Percentiles rank a stretch among this genome's conserved stretches.
Evolutionary conservation across 2,797 vertebrate genomes (phyloP).

Genomic region (Carapus acus): DNA sequence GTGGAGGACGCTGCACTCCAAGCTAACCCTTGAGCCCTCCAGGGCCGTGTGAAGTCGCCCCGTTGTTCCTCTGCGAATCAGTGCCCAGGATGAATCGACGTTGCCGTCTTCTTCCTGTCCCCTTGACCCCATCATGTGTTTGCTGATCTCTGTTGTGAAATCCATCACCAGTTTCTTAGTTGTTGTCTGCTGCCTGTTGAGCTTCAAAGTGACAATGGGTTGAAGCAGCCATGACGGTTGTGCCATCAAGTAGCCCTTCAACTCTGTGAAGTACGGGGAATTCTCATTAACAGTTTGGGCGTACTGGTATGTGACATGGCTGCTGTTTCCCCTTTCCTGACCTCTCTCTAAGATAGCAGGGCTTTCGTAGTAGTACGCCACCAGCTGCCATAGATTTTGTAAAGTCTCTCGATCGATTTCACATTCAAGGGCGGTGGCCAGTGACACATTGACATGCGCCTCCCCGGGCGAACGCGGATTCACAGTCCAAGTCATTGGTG

Average conservation of each 20-base stretch:
- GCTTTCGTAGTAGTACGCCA: conserved; percentile 79
- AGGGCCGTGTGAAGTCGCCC: conserved; percentile 61
- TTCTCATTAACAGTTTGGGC: conserved; percentile 68
- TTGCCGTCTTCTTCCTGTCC: conserved; percentile 34
- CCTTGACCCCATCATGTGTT: conserved; percentile 48
- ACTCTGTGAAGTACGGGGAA: conserved; percentile 77
- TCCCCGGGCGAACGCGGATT: conserved; percentile 50
- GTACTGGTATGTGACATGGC: conserved; percentile 69
- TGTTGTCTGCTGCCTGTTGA: conserved; percentile 74
- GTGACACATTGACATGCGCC: conserved; percentile 66
- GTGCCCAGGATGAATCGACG: conserved; percentile 61
- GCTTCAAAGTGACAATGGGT: conserved; percentile 69
- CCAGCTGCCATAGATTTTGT: conserved; percentile 77
- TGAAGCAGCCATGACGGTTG: conserved; percentile 76
- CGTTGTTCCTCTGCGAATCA: conserved; percentile 60
- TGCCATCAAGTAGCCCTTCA: conserved; percentile 74
- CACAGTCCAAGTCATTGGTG: conserved; percentile 62
- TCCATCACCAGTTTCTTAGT: conserved; percentile 76
- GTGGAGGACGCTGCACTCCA: conserved; percentile 64
- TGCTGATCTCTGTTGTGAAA: conserved; percentile 69
- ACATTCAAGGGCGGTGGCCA: conserved; percentile 70
- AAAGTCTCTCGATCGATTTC: conserved; percentile 75
- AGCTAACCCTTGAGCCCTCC: conserved; percentile 63
- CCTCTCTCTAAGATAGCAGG: conserved; percentile 74
- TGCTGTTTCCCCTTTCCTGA: conserved; percentile 58